phyloP scores from a whole-genome alignment of 2,888 invertebrate species.

The Cheilosia pagana region DNA sequence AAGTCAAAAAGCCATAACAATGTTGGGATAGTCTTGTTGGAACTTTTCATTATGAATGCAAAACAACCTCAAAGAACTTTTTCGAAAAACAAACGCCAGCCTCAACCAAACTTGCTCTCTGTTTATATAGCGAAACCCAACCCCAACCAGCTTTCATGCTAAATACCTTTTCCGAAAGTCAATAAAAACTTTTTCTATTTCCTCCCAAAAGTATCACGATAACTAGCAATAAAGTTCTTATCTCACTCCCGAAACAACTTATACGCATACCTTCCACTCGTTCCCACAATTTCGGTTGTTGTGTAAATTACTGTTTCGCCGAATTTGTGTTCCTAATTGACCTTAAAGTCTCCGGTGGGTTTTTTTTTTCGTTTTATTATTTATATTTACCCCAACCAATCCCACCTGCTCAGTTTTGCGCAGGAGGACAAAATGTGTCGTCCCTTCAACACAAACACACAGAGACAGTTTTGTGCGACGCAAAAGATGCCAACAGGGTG shows the following conservation, averaged over 20 bases:
- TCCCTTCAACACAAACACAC: neutral
- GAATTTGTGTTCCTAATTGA: slow-evolving; percentile 63
- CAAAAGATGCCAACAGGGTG: neutral
- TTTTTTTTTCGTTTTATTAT: too few relatives aligned
- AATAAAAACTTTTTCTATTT: slow-evolving; percentile 48
- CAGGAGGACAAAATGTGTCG: neutral
- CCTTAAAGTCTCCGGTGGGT: slow-evolving; percentile 31
- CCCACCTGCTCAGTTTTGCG: neutral
- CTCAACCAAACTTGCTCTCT: neutral
- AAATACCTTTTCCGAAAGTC: slow-evolving; percentile 34
- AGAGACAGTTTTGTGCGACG: neutral
- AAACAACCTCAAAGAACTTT: neutral
- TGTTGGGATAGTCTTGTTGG: neutral
- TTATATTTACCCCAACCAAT: neutral
- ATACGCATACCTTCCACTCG: slow-evolving; percentile 28
- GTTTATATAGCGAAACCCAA: neutral
- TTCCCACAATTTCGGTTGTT: neutral
- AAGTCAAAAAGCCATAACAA: neutral
- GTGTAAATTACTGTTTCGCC: slow-evolving; percentile 35
- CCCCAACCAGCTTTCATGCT: slow-evolving; percentile 23
- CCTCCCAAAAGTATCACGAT: slow-evolving; percentile 15
- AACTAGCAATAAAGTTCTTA: slow-evolving; percentile 52
- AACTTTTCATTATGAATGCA: neutral
- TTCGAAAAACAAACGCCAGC: neutral
- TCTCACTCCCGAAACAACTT: slow-evolving; percentile 32